Conservation (phyloP, 2,888 invertebrate species). For the Omphaloscelis lunosa region DNA sequence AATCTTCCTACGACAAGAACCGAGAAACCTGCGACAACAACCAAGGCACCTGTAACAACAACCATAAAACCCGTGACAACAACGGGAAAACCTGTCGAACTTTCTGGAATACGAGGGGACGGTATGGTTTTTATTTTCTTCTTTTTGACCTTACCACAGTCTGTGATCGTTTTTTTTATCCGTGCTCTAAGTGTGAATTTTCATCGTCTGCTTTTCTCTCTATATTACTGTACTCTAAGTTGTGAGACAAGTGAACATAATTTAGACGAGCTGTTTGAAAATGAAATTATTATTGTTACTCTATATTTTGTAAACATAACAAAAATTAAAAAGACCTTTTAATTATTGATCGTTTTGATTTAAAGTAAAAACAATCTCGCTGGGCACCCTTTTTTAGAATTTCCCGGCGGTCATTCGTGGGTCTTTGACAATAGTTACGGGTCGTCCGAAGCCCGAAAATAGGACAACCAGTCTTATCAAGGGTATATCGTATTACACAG, state of each 20-base stretch:
- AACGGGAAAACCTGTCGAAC: background rate
- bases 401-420: too few relatives aligned
- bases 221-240: too few relatives aligned
- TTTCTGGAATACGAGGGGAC: background rate
- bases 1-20: background rate
- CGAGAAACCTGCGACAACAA: background rate
- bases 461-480: too few relatives aligned
- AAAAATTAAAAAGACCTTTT: background rate
- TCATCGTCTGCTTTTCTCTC: background rate
- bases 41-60: background rate
- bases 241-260: background rate
- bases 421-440: too few relatives aligned
- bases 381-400: slow-evolving; percentile 17
- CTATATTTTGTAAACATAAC: background rate
- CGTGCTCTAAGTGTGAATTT: background rate
- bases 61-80: background rate
- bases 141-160: background rate
- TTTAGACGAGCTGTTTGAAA: background rate
- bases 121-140: slow-evolving; percentile 25
- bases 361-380: background rate
- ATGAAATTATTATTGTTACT: background rate
- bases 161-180: too few relatives aligned
- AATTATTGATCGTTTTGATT: background rate
- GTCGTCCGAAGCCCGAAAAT: too few relatives aligned
- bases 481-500: too few relatives aligned